A percentile compares a stretch with the other conserved stretches of the same genome.
Conservation (phyloP, 2,113 vertebrate genomes). For the Camelus dromedarius region DNA sequence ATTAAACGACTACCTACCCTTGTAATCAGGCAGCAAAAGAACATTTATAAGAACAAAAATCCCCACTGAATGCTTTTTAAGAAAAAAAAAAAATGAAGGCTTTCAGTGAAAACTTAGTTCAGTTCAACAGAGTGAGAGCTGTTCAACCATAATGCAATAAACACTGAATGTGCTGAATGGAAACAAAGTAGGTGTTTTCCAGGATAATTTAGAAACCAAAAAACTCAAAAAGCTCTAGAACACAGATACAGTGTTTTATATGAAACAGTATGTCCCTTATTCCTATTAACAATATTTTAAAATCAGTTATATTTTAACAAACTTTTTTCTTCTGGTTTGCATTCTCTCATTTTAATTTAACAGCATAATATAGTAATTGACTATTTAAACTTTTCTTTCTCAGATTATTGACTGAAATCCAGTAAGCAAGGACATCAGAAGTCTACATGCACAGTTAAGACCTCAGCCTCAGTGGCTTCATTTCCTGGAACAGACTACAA, state of each 20-base stretch:
- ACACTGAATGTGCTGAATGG: accelerated
- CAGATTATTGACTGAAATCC: not conserved
- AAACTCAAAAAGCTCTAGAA: not conserved
- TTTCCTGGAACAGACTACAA: not conserved
- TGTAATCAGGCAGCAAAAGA: not conserved
- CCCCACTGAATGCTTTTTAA: not conserved
- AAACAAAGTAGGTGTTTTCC: not conserved
- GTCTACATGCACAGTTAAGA: not conserved
- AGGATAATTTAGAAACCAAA: not conserved
- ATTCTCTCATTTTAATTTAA: not conserved
- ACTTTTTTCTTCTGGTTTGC: not conserved
- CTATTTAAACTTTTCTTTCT: not conserved
- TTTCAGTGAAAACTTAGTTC: not conserved
- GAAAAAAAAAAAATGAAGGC: not conserved
- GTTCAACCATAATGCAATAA: not conserved
- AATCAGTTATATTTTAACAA: not conserved
- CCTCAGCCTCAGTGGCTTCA: not conserved
- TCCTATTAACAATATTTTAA: conserved; percentile 12
- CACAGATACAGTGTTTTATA: not conserved
- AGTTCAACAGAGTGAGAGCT: not conserved
- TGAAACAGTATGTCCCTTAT: not conserved
- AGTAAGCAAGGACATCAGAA: not conserved
- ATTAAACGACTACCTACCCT: not conserved
- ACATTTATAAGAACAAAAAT: not conserved
- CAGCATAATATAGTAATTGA: not conserved